Base-by-base conservation (phyloP, 2,888 invertebrate species). In the Papilio demoleus region DNA sequence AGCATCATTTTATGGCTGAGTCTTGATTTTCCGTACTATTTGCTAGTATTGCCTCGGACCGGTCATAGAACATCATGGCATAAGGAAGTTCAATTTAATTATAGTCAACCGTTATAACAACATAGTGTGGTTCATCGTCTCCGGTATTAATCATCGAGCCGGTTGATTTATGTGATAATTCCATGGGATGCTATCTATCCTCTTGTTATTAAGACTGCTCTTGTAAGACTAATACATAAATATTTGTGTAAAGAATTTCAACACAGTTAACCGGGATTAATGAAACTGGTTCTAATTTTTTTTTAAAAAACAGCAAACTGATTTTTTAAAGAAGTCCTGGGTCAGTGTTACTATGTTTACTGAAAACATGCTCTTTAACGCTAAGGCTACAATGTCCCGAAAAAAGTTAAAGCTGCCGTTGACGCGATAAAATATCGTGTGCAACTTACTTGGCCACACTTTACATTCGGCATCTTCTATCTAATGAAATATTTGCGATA, bases 51-150 rank as follows among this genome's bases (percentile, higher is more conserved):
- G 58, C 72, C 76, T 73, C 70, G 68, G 66, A 71, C 75, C 78
- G 76, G 77, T 78, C 76, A 76, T 67, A 74, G 72, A 70, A 75
- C 65, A 70, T 69, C 71, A 56, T 14, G 56, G 34, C 71, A 83
- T 77, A 87, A 90, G 90, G 91, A 91, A 91, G 90, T 87, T 82
- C 84, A 80, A 87, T 89, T 90, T 92, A 90, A 92, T 92, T 90
- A 90, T 85, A 82, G 80, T 78, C 76, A 77, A 84, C 90, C 90
- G 91, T 91, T 92, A 91, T 88, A 88, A 86, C 83, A 87, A 81
- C 81, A 84, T 81, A 80, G 77, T 79, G 75, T 74, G 75, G 68
- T 84, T 83, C 82, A 82, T 87, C 85, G 83, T 80, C 79, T 76
- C 72, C 82, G 81, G 82, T 87, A 90, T 91, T 90, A 91, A 91